Evolutionary conservation across 2,888 invertebrate species (phyloP), one percentile per base, ranked within the genome.

Genomic region (Eilema sororculum): DNA sequence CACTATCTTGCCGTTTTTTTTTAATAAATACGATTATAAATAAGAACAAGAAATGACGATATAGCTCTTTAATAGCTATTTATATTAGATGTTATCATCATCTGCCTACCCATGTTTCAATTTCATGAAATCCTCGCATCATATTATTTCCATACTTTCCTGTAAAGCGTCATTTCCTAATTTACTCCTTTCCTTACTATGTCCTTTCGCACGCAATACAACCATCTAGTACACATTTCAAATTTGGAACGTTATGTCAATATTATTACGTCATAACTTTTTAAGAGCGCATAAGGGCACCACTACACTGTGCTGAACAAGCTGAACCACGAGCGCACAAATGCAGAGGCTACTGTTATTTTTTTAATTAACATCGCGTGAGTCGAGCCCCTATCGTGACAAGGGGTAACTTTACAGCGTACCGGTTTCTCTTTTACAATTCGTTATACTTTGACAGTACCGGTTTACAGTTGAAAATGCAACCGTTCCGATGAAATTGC

Each of bases 341-440:
- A 20, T 65, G 64, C 74, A 69, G 69, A 77, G 72, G 72, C 60
- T 64, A 67, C 59, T 25, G 41, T 63, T 65, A 72, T 77, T 79
- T 82, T 83, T 84, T 84, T 82, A 80, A 84, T 85, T 85, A 80
- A 78, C 74, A 67, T 84, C 78, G 84, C 85, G 84, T 84, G 85
- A 63, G 79, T 62, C 72, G 9, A 37, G 82, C 78, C 75, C 70
- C 65, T 84, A 33, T 75, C 85, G 84, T 82, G 85, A 83, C 84
- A 78, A 80, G 76, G 84, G 79, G 78, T 83, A 79, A 79, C 76
- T 83, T 83, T 75, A 83, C 81, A 73, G 71, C 76, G 75, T 72
- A 69, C 75, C 66, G 71, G 78, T 61, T 75, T 74, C 78, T 73
- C 75, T 78, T 74, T 65, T 78, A 79, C 78, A 77, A 81, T 84